Conservation (phyloP, 2,888 invertebrate genomes). For the Drosophila algonquin region DNA sequence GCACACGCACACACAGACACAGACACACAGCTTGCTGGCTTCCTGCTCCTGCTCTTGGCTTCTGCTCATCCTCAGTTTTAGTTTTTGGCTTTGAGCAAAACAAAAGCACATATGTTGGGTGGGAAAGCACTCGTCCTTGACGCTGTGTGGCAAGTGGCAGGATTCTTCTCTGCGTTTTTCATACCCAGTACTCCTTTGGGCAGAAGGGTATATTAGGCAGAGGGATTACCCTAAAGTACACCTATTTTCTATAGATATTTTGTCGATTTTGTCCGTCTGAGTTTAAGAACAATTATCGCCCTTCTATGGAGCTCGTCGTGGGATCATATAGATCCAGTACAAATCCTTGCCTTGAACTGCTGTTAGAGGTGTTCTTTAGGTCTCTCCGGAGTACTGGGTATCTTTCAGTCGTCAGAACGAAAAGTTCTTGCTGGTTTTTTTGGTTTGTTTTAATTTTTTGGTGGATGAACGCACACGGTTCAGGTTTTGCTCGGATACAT, state of each 20-base stretch:
- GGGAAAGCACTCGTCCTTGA: conserved; percentile 70
- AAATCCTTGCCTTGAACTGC: too few species aligned
- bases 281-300: too few species aligned
- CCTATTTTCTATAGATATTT: too few species aligned
- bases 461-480: conserved; percentile 57
- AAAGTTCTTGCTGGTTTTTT: background rate
- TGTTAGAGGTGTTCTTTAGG: too few species aligned
- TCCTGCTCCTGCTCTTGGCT: background rate
- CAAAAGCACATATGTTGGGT: conserved; percentile 75
- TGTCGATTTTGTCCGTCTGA: too few species aligned
- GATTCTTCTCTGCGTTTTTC: conserved; percentile 35
- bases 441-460: conserved; percentile 33
- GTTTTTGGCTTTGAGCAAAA: conserved; percentile 30
- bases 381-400: background rate
- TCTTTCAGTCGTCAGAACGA: background rate
- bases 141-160: conserved; percentile 67
- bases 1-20: conserved; percentile 14
- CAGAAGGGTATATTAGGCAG: background rate
- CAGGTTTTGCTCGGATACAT: conserved; percentile 38
- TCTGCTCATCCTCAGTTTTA: conserved; percentile 14
- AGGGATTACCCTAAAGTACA: too few species aligned
- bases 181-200: background rate
- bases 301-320: too few species aligned
- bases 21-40: background rate
- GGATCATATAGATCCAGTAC: too few species aligned